Evolutionary conservation across 2,888 invertebrate genomes (phyloP), one percentile per base, ranked within the genome.

Genomic region (Lucinisca nassula): DNA sequence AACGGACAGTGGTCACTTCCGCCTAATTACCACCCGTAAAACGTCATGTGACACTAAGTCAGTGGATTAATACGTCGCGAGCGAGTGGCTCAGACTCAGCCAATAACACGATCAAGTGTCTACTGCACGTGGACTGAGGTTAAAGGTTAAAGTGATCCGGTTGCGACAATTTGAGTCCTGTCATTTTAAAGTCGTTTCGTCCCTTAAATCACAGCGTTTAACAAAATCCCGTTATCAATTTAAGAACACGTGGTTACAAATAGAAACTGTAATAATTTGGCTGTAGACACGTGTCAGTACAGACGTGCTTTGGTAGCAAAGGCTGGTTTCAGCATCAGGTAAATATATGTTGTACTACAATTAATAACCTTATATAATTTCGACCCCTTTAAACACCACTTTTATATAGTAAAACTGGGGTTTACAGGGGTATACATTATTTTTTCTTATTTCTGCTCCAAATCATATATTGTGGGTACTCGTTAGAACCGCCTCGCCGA

Each of bases 31-130:
- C 72, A 27, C 61, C 73, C 35, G 27, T 51, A 40, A 67, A 78
- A 75, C 61, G 77, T 30, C 72, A 70, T 67, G 32, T 84, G 82
- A 76, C 82, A 84, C 84, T 81, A 79, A 86, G 77, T 30, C 72
- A 83, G 74, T 78, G n/a, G n/a, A 79, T 86, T 82, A 84, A 81
- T 78, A 84, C 82, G 77, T 79, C 88, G 72, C 78, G 30, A 70
- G 8, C 85, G 79, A 82, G 84, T 84, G 87, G 55, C 83, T 24
- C 76, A 27, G 37, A 38, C 37, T 27, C 35, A 35, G 58, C 78
- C 45, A 67, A 74, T 84, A 70, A 75, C 70, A 32, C 24, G 12
- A 40, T 90, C 61, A 83, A 85, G 77, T 83, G 85, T 79, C 79
- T 82, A 85, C 84, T 79, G 87, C 55, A 88, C 61, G 70, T 45